Percentiles rank a stretch among this genome's conserved stretches.
Evolutionary conservation across 2,888 invertebrate genomes (phyloP).

Genomic region (Hemaris fuciformis): DNA sequence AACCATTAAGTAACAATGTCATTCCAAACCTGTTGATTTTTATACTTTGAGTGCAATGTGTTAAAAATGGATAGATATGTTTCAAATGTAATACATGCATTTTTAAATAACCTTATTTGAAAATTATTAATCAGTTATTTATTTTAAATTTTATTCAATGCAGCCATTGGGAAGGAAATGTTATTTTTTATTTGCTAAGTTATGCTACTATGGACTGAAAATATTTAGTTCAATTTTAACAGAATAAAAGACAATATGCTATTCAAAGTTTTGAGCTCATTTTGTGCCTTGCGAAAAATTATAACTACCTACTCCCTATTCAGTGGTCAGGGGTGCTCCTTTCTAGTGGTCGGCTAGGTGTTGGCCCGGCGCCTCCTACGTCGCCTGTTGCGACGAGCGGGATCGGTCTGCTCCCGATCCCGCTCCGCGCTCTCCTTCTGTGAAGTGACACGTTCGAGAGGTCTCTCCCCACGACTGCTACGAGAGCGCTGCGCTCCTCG

Average conservation of each 20-base stretch:
- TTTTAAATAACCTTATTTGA: neutral
- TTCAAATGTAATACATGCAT: neutral
- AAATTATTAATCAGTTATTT: neutral
- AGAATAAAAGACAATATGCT: constrained; percentile 4
- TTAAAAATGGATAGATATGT: neutral
- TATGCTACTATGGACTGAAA: neutral
- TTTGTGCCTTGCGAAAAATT: too few relatives aligned
- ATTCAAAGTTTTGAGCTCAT: neutral
- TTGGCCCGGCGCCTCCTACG: too few relatives aligned
- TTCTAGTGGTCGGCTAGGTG: too few relatives aligned
- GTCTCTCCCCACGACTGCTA: too few relatives aligned
- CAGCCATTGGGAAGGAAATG: neutral
- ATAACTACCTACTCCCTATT: too few relatives aligned
- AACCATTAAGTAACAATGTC: constrained; percentile 25
- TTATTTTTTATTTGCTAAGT: neutral
- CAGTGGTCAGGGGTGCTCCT: too few relatives aligned
- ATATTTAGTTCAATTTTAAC: neutral
- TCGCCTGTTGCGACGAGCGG: too few relatives aligned
- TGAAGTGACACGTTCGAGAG: too few relatives aligned
- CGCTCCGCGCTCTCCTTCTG: too few relatives aligned
- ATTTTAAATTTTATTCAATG: neutral
- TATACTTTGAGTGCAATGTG: constrained; percentile 25
- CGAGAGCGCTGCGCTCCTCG: too few relatives aligned
- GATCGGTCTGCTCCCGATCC: too few relatives aligned
- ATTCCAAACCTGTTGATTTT: constrained; percentile 30